Conservation (phyloP, 2,113 vertebrate genomes). For the Nothoprocta pentlandii region DNA sequence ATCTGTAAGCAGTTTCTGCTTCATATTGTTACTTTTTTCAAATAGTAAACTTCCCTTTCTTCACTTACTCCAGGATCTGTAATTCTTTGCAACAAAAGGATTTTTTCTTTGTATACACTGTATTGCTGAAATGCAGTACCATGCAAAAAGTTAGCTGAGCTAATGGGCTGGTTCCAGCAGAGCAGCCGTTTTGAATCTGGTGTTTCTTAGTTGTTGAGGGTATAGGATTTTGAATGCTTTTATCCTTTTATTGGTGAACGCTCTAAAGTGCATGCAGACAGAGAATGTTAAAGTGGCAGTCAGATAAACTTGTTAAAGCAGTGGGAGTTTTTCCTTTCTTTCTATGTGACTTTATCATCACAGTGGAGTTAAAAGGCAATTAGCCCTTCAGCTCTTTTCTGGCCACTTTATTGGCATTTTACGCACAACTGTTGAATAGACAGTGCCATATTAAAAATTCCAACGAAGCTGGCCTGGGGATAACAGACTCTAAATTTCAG, state of each 20-base stretch:
- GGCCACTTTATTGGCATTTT: conserved; percentile 82
- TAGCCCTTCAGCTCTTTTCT: conserved; percentile 81
- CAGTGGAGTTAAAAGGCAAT: conserved; percentile 84
- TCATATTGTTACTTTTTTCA: conserved; percentile 19
- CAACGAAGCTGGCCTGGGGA: conserved; percentile 72
- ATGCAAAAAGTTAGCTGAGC: conserved; percentile 9
- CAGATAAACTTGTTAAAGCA: conserved; percentile 86
- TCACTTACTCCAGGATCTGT: conserved; percentile 10
- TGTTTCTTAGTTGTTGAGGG: conserved; percentile 55
- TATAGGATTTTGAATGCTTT: conserved; percentile 74
- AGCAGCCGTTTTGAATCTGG: conserved; percentile 76
- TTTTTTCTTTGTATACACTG: neutral
- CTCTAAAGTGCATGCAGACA: conserved; percentile 82
- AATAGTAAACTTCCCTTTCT: neutral
- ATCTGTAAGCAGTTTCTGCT: neutral
- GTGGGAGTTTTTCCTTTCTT: conserved; percentile 82
- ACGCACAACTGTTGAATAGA: conserved; percentile 82
- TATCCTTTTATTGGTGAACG: conserved; percentile 83
- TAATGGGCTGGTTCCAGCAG: conserved; percentile 52
- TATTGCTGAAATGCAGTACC: conserved; percentile 8
- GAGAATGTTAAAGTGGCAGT: conserved; percentile 82
- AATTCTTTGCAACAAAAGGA: conserved; percentile 39
- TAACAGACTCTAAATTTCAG: conserved; percentile 74
- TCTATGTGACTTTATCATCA: conserved; percentile 81
- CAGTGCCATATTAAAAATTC: conserved; percentile 82